These are phyloP conservation scores for Leucosticte australis DNA, from an alignment of 2,113 vertebrate species.

Conservation along the genomic window DNA sequence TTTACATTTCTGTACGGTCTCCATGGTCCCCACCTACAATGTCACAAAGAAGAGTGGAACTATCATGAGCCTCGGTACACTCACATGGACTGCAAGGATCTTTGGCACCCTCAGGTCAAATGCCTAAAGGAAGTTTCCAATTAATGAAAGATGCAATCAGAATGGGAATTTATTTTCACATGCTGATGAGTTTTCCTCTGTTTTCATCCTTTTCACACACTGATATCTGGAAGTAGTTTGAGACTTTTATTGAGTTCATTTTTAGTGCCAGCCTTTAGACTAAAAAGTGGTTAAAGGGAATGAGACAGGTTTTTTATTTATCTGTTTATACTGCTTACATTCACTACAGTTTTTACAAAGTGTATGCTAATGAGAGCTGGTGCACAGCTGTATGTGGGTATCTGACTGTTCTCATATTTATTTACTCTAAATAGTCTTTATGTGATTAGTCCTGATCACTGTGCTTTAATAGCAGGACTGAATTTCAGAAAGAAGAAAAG, in stretches of 20 bases:
- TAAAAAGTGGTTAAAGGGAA: background rate
- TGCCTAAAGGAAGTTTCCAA: background rate
- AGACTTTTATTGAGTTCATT: background rate
- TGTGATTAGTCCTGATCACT: background rate
- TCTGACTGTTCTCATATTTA: background rate
- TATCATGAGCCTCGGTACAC: background rate
- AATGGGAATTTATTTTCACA: background rate
- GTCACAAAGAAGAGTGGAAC: background rate
- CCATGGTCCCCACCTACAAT: background rate
- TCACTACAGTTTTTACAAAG: background rate
- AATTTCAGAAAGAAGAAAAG: constrained; percentile 10
- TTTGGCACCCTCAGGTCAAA: background rate
- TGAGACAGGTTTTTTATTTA: background rate
- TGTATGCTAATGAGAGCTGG: background rate
- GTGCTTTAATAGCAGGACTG: background rate
- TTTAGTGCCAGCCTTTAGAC: background rate
- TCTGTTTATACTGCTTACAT: background rate
- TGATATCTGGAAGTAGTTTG: background rate
- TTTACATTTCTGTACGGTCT: background rate
- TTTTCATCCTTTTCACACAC: background rate
- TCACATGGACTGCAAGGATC: background rate
- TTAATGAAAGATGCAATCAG: background rate
- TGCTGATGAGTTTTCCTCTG: background rate
- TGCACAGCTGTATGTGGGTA: background rate
- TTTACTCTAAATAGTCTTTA: background rate